These are phyloP conservation scores for Chaetodon trifascialis DNA, from an alignment of 2,113 vertebrate genomes.

Conservation along the genomic window DNA sequence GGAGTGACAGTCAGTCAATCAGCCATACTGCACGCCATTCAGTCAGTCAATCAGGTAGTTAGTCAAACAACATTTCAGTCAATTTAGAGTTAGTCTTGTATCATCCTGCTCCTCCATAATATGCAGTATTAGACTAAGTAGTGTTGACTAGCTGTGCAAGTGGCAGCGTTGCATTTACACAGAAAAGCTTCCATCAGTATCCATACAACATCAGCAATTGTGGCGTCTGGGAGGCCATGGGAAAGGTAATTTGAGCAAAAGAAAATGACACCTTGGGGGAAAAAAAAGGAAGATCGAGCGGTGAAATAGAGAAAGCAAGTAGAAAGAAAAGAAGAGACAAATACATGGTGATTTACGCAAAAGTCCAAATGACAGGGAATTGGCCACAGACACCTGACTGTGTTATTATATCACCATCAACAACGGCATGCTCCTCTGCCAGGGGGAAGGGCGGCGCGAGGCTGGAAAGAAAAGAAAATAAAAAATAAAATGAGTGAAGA, in stretches of 20 bases:
- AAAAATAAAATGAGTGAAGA: conserved; percentile 72
- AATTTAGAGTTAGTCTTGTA: conserved; percentile 51
- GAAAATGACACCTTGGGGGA: conserved; percentile 82
- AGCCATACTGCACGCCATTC: conserved; percentile 7
- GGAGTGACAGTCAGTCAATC: not conserved
- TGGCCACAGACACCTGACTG: conserved; percentile 82
- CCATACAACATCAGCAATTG: conserved; percentile 83
- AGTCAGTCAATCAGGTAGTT: conserved; percentile 51
- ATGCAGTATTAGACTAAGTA: conserved; percentile 73
- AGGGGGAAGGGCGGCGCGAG: conserved; percentile 48
- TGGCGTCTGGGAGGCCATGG: conserved; percentile 78
- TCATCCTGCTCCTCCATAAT: conserved; percentile 68
- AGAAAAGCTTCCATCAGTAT: conserved; percentile 85
- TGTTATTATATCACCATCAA: conserved; percentile 87
- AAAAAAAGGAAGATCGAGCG: conserved; percentile 69
- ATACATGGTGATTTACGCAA: conserved; percentile 85
- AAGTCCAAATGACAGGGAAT: conserved; percentile 85
- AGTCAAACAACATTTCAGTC: conserved; percentile 53
- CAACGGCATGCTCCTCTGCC: conserved; percentile 70
- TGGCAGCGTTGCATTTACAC: conserved; percentile 65
- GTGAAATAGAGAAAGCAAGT: conserved; percentile 65
- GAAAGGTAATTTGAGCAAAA: conserved; percentile 86
- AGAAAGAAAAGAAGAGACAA: conserved; percentile 73
- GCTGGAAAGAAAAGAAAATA: conserved; percentile 69
- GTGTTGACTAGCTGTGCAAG: conserved; percentile 67